phyloP scores from a whole-genome alignment of 1,140 invertebrate species.

The Dolichoris vasculosae region DNA sequence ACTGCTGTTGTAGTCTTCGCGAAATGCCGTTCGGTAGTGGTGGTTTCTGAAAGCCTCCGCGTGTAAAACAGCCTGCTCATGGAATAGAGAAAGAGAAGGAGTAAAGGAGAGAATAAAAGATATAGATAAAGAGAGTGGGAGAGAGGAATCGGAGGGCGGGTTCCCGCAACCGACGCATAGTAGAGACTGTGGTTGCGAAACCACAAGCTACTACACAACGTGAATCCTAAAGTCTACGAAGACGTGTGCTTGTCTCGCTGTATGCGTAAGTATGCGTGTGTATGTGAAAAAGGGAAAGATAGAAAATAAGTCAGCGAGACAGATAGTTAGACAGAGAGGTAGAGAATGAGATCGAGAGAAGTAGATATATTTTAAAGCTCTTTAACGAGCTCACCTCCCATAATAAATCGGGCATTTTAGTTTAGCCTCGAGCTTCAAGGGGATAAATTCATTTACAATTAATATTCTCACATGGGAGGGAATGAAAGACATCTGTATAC shows the following conservation, averaged over 20 bases:
- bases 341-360: constrained; percentile 10
- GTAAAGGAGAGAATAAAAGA: constrained; percentile 41
- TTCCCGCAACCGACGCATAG: constrained; percentile 60
- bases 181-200: constrained; percentile 70
- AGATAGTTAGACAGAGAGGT: no score
- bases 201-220: constrained; percentile 69
- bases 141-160: constrained; percentile 54
- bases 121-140: not conserved
- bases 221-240: constrained; percentile 55
- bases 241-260: not conserved
- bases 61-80: constrained; percentile 65
- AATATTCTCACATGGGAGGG: not conserved
- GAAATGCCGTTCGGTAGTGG: constrained; percentile 47
- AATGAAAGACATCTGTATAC: not conserved
- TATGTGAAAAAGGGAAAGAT: no score
- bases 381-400: not conserved
- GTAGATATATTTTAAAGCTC: not conserved
- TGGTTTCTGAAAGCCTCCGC: constrained; percentile 68
- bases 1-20: not conserved
- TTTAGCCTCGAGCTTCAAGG: no score
- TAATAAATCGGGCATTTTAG: not conserved
- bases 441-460: not conserved
- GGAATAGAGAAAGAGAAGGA: constrained; percentile 35
- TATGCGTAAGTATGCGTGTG: no score
- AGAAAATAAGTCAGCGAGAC: no score